phyloP scores from a whole-genome alignment of 1,140 invertebrate genomes.

The Microplitis demolitor region DNA sequence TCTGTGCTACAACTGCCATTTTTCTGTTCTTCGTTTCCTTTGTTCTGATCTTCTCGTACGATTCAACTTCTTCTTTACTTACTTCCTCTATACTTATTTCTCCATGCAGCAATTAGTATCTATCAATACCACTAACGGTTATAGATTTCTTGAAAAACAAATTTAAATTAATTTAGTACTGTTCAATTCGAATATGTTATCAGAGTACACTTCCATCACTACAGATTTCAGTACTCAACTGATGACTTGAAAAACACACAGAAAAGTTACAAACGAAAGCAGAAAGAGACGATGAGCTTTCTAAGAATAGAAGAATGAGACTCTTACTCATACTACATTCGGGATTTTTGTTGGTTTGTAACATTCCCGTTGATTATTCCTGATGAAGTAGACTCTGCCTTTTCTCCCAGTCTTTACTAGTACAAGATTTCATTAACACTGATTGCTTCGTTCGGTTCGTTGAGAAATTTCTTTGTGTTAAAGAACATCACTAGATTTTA shows the following conservation, averaged over 20 bases:
- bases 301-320: background rate
- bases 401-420: constrained; percentile 6
- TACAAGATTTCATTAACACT: constrained; percentile 29
- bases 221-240: background rate
- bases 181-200: too few relatives aligned
- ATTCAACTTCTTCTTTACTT: background rate
- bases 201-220: background rate
- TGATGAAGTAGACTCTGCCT: constrained; percentile 14
- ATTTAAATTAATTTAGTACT: background rate
- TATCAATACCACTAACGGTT: background rate
- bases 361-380: constrained; percentile 26
- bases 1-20: background rate
- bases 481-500: background rate
- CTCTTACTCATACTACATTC: constrained; percentile 3
- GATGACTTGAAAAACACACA: background rate
- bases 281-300: background rate
- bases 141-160: background rate
- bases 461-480: constrained; percentile 24
- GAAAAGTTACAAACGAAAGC: background rate
- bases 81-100: background rate
- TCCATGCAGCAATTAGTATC: background rate
- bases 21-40: background rate
- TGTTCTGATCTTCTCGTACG: background rate
- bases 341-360: background rate
- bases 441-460: constrained; percentile 28